These are phyloP conservation scores for Cepaea hortensis DNA, from an alignment of 2,888 invertebrate genomes.

Conservation along the genomic window DNA sequence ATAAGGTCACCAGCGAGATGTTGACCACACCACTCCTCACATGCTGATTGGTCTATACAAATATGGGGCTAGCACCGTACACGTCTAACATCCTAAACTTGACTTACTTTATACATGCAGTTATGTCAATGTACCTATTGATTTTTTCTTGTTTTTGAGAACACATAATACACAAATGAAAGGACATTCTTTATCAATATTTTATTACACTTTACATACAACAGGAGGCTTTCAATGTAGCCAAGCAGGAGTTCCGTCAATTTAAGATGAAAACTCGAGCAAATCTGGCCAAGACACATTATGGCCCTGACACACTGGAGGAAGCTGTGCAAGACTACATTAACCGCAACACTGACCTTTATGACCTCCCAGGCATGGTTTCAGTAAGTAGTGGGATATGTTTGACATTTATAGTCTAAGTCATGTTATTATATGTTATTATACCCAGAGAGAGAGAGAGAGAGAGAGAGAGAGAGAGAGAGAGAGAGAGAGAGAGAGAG, in stretches of 20 bases:
- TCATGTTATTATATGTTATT: neutral
- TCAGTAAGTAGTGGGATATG: slow-evolving; percentile 63
- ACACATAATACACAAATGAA: too few species aligned
- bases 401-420: neutral
- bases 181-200: neutral
- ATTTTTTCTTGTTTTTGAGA: too few species aligned
- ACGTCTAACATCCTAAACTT: too few species aligned
- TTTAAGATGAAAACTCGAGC: slow-evolving; percentile 76
- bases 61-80: too few species aligned
- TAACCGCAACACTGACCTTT: slow-evolving; percentile 75
- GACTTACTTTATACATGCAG: too few species aligned
- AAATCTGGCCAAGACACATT: slow-evolving; percentile 73
- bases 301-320: slow-evolving; percentile 75
- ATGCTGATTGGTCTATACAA: too few species aligned
- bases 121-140: too few species aligned
- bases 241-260: slow-evolving; percentile 74
- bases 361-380: slow-evolving; percentile 74
- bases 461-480: too few species aligned
- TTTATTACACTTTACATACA: neutral
- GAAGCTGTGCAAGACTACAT: slow-evolving; percentile 76
- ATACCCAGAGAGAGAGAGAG: too few species aligned
- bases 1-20: too few species aligned
- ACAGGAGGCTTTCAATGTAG: slow-evolving; percentile 75
- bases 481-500: too few species aligned
- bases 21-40: too few species aligned